A percentile compares a stretch with the other conserved stretches of the same genome.
phyloP scores from a whole-genome alignment of 2,888 invertebrate species.

The Xestoiulus laeticollis region DNA sequence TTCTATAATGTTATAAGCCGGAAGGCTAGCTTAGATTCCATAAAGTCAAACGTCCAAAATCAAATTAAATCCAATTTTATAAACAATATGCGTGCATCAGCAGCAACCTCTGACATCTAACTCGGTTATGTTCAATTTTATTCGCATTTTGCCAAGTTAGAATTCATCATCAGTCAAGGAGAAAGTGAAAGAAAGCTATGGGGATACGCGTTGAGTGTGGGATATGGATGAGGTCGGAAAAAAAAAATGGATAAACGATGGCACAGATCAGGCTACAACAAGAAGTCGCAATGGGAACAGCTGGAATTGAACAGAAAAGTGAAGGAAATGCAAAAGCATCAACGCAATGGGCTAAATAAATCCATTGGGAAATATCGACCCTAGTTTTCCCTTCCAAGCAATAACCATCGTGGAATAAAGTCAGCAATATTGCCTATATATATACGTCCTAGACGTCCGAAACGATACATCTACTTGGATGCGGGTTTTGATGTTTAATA shows the following conservation, averaged over 20 bases:
- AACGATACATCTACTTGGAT: not conserved
- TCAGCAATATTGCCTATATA: not conserved
- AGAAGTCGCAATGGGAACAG: constrained; percentile 32
- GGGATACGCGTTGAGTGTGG: not conserved
- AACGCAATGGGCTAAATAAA: constrained; percentile 16
- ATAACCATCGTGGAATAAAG: not conserved
- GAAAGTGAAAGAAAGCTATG: not conserved
- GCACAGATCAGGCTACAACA: not conserved
- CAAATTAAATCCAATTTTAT: not conserved
- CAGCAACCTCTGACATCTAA: not conserved
- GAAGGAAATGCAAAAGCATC: constrained; percentile 24
- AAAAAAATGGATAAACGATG: not conserved
- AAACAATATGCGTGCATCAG: not conserved
- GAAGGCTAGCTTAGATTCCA: not conserved
- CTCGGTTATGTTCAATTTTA: not conserved
- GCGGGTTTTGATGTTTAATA: not conserved
- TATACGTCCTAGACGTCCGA: not conserved
- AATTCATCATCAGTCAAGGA: constrained; percentile 16
- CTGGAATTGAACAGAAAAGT: constrained; percentile 9
- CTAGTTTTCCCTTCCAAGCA: not conserved
- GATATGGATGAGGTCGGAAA: not conserved
- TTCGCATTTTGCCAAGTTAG: not conserved
- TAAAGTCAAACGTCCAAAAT: not conserved
- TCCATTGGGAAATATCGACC: constrained; percentile 40
- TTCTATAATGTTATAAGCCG: too few species aligned